Evolutionary conservation across 2,113 vertebrate species (phyloP), one percentile per base, ranked within the genome.

Genomic region (Lepidothrix coronata): DNA sequence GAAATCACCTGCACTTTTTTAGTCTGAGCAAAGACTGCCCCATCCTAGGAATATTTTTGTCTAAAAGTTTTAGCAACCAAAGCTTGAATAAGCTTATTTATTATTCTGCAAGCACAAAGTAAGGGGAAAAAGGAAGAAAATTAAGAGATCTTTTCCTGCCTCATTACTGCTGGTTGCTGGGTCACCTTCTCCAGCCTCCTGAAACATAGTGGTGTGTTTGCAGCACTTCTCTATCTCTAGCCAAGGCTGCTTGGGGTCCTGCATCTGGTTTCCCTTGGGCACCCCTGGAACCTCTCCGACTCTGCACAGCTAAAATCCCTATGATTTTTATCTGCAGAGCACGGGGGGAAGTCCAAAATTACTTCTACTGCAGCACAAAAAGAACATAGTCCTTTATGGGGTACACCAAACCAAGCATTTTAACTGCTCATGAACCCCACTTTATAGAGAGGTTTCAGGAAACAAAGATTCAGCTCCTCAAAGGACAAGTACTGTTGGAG

Each of bases 241-340:
- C 21, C 62, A 58, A 24, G 3, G 11, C 15, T 51, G 57, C 44
- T 58, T 30, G 44, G 17, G 17, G 12, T 66, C 2, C 0, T 39
- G 39, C 1, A 1, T 30, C 0, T 0, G 11, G 18, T 21, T 57
- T 76, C 67, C 37, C 20, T 49, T 2, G 5, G 25, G 46, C 14
- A 92, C 4, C 8, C 16, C 15, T 71, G 59, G 6, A 70, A 84
- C 12, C 0, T 0, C 77, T n/a, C 27, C 18, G 67, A 6, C 28
- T 21, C 67, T 2, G 1, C 13, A 17, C 52, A 30, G 43, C 31
- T 49, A 49, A 91, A 77, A 72, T n/a, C 25, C 21, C 19, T 14
- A 1, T 1, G 1, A 28, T 7, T 75, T 83, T 55, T n/a, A 58
- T 39, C 30, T 37, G 46, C 68, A 80, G 31, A 82, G 28, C 19